A percentile compares a stretch with the other conserved stretches of the same genome.
phyloP scores from a whole-genome alignment of 2,113 vertebrate genomes.

The Lamprotornis superbus region DNA sequence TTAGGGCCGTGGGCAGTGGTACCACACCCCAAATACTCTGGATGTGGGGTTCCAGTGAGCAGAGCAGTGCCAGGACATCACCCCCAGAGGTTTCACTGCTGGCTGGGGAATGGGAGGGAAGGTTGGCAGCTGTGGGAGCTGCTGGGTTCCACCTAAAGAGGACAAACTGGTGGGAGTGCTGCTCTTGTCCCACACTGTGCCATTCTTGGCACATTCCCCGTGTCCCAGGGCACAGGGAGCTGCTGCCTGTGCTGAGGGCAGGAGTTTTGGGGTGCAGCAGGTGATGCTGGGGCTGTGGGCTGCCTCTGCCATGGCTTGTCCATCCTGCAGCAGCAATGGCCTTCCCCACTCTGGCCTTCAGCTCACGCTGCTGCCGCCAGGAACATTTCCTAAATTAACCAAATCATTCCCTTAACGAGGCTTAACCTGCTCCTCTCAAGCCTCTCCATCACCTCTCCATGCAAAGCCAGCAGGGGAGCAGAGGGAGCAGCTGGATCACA shows the following conservation, averaged over 20 bases:
- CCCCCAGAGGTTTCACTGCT: neutral
- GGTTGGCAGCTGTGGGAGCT: neutral
- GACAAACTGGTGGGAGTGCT: neutral
- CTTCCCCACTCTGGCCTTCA: neutral
- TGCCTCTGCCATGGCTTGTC: neutral
- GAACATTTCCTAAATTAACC: neutral
- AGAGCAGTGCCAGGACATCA: neutral
- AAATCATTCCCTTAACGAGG: neutral
- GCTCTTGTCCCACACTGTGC: accelerated
- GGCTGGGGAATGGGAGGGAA: neutral
- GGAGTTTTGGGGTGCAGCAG: neutral
- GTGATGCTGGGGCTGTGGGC: neutral
- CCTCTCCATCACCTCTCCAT: neutral
- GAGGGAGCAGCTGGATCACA: neutral
- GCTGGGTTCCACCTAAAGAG: neutral
- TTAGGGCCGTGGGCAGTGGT: neutral
- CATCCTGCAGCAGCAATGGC: neutral
- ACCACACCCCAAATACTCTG: accelerated
- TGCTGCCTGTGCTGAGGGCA: accelerated
- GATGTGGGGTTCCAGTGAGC: neutral
- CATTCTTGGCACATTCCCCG: accelerated
- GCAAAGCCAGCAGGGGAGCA: neutral
- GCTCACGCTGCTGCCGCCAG: accelerated
- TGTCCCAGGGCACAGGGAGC: neutral
- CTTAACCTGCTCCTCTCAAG: neutral